phyloP scores from a whole-genome alignment of 1,140 invertebrate genomes.

The Drosophila mayri region DNA sequence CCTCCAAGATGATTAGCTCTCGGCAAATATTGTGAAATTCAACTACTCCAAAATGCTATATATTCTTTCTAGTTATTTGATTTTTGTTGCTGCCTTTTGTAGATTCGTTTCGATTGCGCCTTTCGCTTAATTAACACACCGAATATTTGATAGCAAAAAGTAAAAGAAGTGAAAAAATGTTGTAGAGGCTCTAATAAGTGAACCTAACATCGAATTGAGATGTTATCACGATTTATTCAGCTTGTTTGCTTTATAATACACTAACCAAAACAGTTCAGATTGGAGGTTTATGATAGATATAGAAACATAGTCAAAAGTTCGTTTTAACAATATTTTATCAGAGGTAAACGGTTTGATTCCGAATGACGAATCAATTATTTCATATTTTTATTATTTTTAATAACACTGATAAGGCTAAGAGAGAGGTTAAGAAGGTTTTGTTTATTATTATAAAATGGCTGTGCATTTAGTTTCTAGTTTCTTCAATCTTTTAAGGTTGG shows the following conservation, averaged over 20 bases:
- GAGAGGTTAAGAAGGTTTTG: no score
- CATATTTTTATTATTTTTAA: no score
- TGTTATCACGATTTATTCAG: constrained; percentile 71
- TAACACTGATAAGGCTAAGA: no score
- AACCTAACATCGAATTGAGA: constrained; percentile 65
- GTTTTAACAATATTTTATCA: no score
- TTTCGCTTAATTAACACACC: constrained; percentile 76
- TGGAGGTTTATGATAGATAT: neutral
- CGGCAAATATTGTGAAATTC: constrained; percentile 70
- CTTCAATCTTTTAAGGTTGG: no score
- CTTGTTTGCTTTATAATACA: constrained; percentile 63
- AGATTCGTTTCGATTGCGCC: constrained; percentile 35
- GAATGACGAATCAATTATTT: no score
- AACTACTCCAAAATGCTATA: constrained; percentile 22
- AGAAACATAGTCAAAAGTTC: no score
- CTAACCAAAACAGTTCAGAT: constrained; percentile 29
- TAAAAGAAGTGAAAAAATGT: constrained; percentile 28
- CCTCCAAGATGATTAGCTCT: constrained; percentile 29
- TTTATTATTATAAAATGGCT: no score
- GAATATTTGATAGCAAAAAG: constrained; percentile 37
- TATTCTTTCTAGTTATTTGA: constrained; percentile 13
- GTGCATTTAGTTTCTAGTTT: no score
- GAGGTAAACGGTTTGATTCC: no score
- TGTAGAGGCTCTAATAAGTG: constrained; percentile 71
- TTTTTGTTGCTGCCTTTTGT: constrained; percentile 24